Evolutionary conservation across 2,113 vertebrate genomes (phyloP), one percentile per base, ranked within the genome.

Genomic region (Phasianus colchicus): DNA sequence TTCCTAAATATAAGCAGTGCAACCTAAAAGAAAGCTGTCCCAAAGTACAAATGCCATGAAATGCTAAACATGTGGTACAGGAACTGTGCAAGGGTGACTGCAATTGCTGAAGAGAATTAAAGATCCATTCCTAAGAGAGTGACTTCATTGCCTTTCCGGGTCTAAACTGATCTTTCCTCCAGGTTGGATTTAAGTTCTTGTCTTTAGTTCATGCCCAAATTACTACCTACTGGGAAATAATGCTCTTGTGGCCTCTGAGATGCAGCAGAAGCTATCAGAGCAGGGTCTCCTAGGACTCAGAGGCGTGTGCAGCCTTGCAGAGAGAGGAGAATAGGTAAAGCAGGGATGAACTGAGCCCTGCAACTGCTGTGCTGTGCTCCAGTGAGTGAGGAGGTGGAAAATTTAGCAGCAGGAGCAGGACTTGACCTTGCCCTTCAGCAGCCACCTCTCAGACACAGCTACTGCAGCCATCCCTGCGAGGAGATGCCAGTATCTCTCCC

Each of bases 101-200:
- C 34, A 55, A 45, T 30, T 81, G 47, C 34, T 0, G 1, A 45
- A 47, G 16, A 0, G 0, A 42, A 40, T 22, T 47, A 57, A 80
- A 15, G 65, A 48, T 13, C 79, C 25, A 5, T 18, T 50, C 61
- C 73, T 27, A 40, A 48, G 69, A 83, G 29, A 54, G 18, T 66
- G 0, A 0, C 34, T 70, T n/a, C 16, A 11, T 5, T 29, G 52
- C 13, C 8, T 50, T 90, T 90, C 83, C 66, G 71, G 2, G 3
- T 40, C 83, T 80, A 66, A 76, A 52, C 50, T 16, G 10, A 58
- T 71, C 10, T 70, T 75, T 70, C 27, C 36, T 83, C 40, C 73
- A 77, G 76, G 76, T 19, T 25, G 57, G 73, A 81, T 77, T 92
- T 45, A 73, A 74, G 38, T 60, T 66, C 16, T 42, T 83, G n/a